phyloP scores from a whole-genome alignment of 2,113 vertebrate genomes.

The Ictalurus furcatus region DNA sequence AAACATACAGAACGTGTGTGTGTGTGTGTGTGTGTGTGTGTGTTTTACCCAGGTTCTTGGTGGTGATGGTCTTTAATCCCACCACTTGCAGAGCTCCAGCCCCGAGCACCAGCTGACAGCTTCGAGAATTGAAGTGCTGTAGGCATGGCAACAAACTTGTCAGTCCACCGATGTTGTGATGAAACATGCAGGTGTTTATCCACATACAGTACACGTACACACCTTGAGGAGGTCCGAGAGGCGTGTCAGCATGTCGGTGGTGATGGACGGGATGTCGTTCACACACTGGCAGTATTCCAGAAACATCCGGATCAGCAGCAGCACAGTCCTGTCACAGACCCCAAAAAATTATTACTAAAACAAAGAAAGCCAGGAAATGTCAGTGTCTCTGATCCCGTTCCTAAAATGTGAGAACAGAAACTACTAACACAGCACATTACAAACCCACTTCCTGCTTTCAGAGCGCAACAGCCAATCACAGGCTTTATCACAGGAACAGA shows the following conservation, averaged over 20 bases:
- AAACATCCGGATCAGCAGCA: constrained; percentile 96
- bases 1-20: neutral
- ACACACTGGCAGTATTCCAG: constrained; percentile 99
- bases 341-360: neutral
- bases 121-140: constrained; percentile 98
- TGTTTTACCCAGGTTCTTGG: constrained; percentile 91
- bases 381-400: neutral
- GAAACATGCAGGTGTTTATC: neutral
- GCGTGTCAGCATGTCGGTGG: constrained; percentile 94
- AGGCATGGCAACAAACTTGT: constrained; percentile 29
- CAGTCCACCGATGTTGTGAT: constrained; percentile 7
- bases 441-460: neutral
- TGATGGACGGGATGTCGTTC: constrained; percentile 93
- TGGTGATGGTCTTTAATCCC: constrained; percentile 98
- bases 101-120: constrained; percentile 95
- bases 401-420: neutral
- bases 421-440: neutral
- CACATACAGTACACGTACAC: neutral
- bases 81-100: constrained; percentile 96
- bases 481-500: neutral
- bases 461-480: neutral
- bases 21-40: constrained; percentile 7
- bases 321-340: constrained; percentile 81
- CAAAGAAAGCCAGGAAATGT: neutral
- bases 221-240: constrained; percentile 96